Conservation (phyloP, 2,888 invertebrate genomes). For the Pheosia tremula region DNA sequence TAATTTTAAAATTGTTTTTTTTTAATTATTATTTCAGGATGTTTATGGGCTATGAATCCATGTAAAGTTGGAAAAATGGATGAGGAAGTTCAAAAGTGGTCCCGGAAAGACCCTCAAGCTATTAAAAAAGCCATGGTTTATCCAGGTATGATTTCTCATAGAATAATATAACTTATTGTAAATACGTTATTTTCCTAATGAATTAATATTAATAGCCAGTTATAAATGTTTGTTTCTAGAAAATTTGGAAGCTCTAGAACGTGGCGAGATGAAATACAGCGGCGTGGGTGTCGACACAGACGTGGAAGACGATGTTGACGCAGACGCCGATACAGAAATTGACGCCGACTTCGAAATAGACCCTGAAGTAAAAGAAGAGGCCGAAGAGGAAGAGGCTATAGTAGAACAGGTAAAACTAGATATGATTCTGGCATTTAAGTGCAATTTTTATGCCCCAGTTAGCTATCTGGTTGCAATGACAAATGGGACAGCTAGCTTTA, state of each 20-base stretch:
- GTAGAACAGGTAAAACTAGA: constrained; percentile 59
- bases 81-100: constrained; percentile 99
- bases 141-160: constrained; percentile 85
- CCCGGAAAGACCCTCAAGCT: constrained; percentile 96
- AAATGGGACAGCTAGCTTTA: too few relatives aligned
- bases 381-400: constrained; percentile 84
- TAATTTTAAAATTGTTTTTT: constrained; percentile 9
- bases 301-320: constrained; percentile 82
- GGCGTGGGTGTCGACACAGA: constrained; percentile 88
- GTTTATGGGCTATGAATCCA: constrained; percentile 98
- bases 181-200: constrained; percentile 5
- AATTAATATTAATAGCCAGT: too few relatives aligned
- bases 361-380: constrained; percentile 86
- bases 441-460: too few relatives aligned
- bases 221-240: constrained; percentile 73
- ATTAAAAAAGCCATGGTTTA: constrained; percentile 97
- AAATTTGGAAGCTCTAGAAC: constrained; percentile 91
- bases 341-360: constrained; percentile 82
- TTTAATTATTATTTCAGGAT: constrained; percentile 82
- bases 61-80: constrained; percentile 98
- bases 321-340: constrained; percentile 82
- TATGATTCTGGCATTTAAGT: not conserved
- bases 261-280: constrained; percentile 94
- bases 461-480: not conserved
- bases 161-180: not conserved